Evolutionary conservation across 2,797 vertebrate genomes (phyloP).

Genomic region (Ispidina lecontei): DNA sequence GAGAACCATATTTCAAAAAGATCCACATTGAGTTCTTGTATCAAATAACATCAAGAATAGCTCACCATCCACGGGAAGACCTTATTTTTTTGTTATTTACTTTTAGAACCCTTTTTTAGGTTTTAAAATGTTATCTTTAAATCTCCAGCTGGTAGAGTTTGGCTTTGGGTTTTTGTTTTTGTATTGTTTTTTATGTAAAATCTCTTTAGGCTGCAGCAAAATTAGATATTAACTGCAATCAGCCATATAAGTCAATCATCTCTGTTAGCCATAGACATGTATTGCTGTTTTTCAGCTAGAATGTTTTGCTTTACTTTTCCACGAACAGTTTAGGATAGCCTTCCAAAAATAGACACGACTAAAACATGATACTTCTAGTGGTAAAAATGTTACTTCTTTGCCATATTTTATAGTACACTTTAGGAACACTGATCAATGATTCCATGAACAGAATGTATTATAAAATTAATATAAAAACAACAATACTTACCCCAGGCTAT

Average conservation of each 20-base stretch:
- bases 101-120: background rate
- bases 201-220: background rate
- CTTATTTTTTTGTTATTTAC: conserved; percentile 30
- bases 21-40: background rate
- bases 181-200: background rate
- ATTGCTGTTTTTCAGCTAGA: background rate
- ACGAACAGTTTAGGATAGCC: background rate
- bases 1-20: conserved; percentile 47
- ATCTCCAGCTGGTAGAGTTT: background rate
- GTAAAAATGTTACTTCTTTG: background rate
- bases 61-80: background rate
- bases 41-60: conserved; percentile 10
- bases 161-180: background rate
- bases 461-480: background rate
- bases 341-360: background rate
- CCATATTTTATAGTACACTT: background rate
- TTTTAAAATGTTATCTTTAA: background rate
- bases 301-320: conserved; percentile 13
- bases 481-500: background rate
- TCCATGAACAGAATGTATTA: background rate
- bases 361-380: background rate
- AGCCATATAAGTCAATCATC: background rate
- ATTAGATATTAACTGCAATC: background rate
- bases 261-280: background rate
- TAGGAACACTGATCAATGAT: background rate